Conservation (phyloP, 2,113 vertebrate genomes). For the Probosciger aterrimus region DNA sequence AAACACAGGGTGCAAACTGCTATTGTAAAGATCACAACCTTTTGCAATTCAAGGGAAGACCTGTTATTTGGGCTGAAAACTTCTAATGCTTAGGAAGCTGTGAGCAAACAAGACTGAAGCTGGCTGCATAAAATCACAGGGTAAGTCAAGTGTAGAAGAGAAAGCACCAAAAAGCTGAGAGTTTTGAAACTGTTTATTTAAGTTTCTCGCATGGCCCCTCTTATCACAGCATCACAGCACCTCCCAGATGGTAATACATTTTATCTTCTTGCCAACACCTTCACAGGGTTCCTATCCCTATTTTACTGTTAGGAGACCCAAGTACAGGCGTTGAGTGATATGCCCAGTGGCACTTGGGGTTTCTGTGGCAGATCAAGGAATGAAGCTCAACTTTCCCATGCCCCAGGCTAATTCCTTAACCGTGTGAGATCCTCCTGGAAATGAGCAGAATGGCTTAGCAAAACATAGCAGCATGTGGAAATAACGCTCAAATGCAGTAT, state of each 20-base stretch:
- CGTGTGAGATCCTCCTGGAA: conserved; percentile 14
- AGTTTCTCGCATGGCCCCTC: background rate
- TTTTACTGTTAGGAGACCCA: conserved; percentile 45
- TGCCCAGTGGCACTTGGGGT: conserved; percentile 49
- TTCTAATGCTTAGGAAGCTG: background rate
- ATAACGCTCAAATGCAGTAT: background rate
- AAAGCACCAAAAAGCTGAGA: conserved; percentile 3
- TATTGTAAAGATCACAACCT: background rate
- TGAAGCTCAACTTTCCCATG: conserved; percentile 42
- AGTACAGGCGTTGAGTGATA: conserved; percentile 28
- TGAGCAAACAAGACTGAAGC: background rate
- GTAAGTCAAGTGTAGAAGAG: background rate
- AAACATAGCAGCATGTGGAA: background rate
- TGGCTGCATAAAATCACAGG: background rate
- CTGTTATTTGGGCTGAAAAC: background rate
- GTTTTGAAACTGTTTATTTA: conserved; percentile 43
- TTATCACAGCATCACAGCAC: conserved; percentile 23
- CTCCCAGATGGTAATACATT: background rate
- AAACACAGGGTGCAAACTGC: background rate
- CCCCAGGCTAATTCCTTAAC: conserved; percentile 45
- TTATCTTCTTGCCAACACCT: conserved; percentile 52
- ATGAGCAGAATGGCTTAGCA: background rate
- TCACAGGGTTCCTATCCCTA: conserved; percentile 33
- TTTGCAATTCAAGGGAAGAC: background rate
- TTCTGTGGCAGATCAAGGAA: conserved; percentile 60